Conservation (phyloP, 2,113 vertebrate genomes). For the Climacteris rufus region DNA sequence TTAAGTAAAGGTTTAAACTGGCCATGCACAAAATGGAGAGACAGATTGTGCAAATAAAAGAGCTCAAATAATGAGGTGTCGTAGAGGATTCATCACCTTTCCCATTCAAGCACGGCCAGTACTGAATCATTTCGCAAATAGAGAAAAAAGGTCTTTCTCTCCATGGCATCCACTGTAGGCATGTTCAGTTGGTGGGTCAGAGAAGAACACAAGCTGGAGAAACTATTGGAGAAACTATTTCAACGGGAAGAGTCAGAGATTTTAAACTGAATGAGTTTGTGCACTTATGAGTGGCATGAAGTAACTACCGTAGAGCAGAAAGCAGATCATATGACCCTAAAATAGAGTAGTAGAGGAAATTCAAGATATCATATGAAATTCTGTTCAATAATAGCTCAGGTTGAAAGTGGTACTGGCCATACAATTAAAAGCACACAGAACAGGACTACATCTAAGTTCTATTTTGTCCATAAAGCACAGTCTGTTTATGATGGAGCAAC, state of each 20-base stretch:
- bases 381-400: not conserved
- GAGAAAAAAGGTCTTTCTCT: not conserved
- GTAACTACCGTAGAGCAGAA: not conserved
- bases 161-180: not conserved
- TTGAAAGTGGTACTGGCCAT: not conserved
- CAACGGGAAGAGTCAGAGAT: not conserved
- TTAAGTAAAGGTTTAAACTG: not conserved
- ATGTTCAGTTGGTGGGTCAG: fast-evolving
- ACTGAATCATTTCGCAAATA: not conserved
- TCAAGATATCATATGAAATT: not conserved
- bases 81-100: not conserved
- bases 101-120: not conserved
- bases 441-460: not conserved
- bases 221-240: not conserved
- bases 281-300: not conserved
- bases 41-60: not conserved
- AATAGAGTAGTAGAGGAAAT: not conserved
- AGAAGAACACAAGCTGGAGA: not conserved
- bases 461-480: not conserved
- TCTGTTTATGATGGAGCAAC: not conserved
- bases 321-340: not conserved
- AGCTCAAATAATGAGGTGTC: not conserved
- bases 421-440: not conserved
- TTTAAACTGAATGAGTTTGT: not conserved
- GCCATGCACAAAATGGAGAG: not conserved